A percentile compares a stretch with the other conserved stretches of the same genome.
Conservation (phyloP, 2,797 vertebrate species). For the Emydoidea blandingii region DNA sequence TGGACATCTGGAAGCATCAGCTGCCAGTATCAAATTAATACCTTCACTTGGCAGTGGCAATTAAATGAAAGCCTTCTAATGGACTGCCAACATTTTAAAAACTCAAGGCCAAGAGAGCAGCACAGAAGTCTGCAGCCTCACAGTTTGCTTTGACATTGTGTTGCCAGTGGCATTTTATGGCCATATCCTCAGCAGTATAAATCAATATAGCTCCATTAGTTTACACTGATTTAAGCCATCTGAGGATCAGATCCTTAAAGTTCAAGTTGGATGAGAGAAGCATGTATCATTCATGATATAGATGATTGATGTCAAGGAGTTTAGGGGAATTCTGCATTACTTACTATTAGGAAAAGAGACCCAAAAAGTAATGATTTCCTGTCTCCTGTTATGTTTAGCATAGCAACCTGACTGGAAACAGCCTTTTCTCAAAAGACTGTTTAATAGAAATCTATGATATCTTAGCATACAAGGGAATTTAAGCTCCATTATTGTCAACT, state of each 20-base stretch:
- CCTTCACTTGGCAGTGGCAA: conserved; percentile 27
- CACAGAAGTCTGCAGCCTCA: conserved; percentile 13
- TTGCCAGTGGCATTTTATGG: not conserved
- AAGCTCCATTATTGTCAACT: not conserved
- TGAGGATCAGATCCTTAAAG: not conserved
- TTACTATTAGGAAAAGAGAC: not conserved
- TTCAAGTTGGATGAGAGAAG: not conserved
- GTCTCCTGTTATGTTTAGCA: not conserved
- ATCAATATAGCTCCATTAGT: not conserved
- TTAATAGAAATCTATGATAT: not conserved
- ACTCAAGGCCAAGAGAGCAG: not conserved
- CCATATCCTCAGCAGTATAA: not conserved
- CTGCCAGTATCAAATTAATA: conserved; percentile 59
- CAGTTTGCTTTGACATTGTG: not conserved
- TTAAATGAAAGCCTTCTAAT: conserved; percentile 39
- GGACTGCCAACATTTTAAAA: conserved; percentile 31
- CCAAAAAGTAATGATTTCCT: not conserved
- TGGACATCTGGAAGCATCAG: conserved; percentile 61
- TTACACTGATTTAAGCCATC: not conserved
- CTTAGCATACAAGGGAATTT: not conserved
- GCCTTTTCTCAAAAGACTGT: not conserved
- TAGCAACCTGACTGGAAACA: not conserved
- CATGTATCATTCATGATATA: not conserved
- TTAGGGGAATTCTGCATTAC: not conserved
- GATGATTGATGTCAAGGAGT: not conserved